Base-by-base conservation (phyloP, 2,888 invertebrate genomes). In the Rhamphomyia laevipes region DNA sequence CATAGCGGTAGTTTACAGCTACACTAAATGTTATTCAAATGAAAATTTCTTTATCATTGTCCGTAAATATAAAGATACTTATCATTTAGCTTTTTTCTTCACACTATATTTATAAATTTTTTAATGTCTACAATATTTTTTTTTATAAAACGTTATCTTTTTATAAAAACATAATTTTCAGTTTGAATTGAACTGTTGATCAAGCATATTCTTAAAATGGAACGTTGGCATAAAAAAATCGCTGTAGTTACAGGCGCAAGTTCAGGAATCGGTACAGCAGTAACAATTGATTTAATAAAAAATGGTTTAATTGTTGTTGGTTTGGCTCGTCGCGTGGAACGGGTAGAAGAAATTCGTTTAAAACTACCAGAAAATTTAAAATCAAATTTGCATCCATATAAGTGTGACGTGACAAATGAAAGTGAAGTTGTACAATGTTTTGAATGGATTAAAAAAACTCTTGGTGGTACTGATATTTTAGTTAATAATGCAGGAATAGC, bases 161-260 rank as follows among this genome's bases (percentile, higher is more conserved):
- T n/a, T n/a, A n/a, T n/a, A n/a, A n/a, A n/a, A n/a, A n/a, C n/a
- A n/a, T n/a, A n/a, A n/a, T n/a, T n/a, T n/a, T 27, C 9, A 27
- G 23, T 27, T 9, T 27, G 4, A 27, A 27, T 27, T 9, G 23
- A 27, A 9, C 7, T 9, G 23, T 27, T 4, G 23, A 27, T 6
- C 2, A 27, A 7, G 9, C 5, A 27, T 27, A 27, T 27, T 27
- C 9, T n/a, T n/a, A 27, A 27, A 9, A 74, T 77, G 74, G 76
- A 81, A 43, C 75, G 77, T 49, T 81, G 80, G 80, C 58, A 59
- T 6, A 77, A 76, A 48, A 77, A 76, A 62, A 74, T 77, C 1
- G 81, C 80, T 1, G 70, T 82, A 43, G 76, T 78, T 51, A 78
- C 77, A 1, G 78, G 77, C 13, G 77, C 76, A 4, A 77, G 77